Evolutionary conservation across 2,888 invertebrate genomes (phyloP), one percentile per base, ranked within the genome.

Genomic region (Drosophila paranaensis): DNA sequence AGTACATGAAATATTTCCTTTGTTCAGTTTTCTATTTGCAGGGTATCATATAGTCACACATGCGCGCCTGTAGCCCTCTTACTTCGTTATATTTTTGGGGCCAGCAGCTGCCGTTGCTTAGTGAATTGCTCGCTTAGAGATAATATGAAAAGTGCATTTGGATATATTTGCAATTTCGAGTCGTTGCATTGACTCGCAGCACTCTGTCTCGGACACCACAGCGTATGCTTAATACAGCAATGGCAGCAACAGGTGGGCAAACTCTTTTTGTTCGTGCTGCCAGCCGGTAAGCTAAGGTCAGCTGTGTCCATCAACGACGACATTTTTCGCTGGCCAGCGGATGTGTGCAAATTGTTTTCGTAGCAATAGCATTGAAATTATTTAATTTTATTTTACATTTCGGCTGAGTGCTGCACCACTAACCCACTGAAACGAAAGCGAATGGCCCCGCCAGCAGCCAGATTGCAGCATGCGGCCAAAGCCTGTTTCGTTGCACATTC

Each of bases 361-460:
- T 58, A 79, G 50, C 61, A 81, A 58, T 77, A 83, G 66, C 83
- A 86, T 81, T 82, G 83, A 83, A 83, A 71, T 55, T 39, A 11
- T 33, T 50, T 50, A 11, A 50, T 33, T 50, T 33, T 35, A n/a
- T 46, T 33, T 46, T 40, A 27, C 35, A 37, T 43, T 25, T 20
- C 35, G 39, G 25, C 16, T 50, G 42, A 64, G 56, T 46, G 53
- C n/a, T 16, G 16, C 53, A 60, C 81, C 45, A 76, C 78, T 88
- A 80, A 83, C 86, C 86, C 82, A 86, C 45, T 86, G 74, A 86
- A 86, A 73, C 84, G 80, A 72, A 62, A 82, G 55, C 58, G 63
- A 53, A 40, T 45, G 37, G 42, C 39, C 67, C 61, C 68, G 80
- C 75, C 58, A 60, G 35, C 45, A 40, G 40, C 51, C 45, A 27